Percentiles rank a stretch among this genome's conserved stretches.
Evolutionary conservation across 2,888 invertebrate species (phyloP).

Genomic region (Drosophila pullipes): DNA sequence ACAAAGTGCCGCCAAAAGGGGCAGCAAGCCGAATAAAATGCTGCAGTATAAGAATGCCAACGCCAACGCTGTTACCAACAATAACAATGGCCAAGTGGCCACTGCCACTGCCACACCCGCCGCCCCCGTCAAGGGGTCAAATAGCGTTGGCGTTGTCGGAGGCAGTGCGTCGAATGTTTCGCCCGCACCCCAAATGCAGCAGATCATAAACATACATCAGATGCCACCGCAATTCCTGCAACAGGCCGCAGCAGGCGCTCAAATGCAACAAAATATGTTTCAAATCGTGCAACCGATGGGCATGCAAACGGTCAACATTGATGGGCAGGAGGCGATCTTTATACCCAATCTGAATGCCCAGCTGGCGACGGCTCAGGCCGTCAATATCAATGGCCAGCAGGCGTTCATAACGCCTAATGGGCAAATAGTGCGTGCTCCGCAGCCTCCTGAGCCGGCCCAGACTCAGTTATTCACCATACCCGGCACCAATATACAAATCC

Average conservation of each 20-base stretch:
- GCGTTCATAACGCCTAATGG: constrained; percentile 87
- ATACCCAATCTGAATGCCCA: constrained; percentile 91
- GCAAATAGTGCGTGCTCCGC: constrained; percentile 91
- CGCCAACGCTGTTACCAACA: constrained; percentile 45
- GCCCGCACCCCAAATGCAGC: constrained; percentile 74
- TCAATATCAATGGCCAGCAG: constrained; percentile 87
- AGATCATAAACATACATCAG: constrained; percentile 82
- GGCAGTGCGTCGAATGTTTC: constrained; percentile 36
- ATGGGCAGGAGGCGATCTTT: constrained; percentile 96
- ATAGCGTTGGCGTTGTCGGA: constrained; percentile 39
- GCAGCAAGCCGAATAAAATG: constrained; percentile 52
- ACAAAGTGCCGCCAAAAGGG: constrained; percentile 9
- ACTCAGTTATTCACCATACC: constrained; percentile 88
- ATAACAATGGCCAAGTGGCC: constrained; percentile 44
- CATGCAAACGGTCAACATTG: constrained; percentile 96
- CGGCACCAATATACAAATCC: constrained; percentile 87
- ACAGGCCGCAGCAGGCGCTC: constrained; percentile 40
- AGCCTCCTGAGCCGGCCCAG: constrained; percentile 88
- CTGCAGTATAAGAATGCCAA: constrained; percentile 79
- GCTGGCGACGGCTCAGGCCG: constrained; percentile 86
- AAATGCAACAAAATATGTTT: constrained; percentile 84
- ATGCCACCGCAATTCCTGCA: constrained; percentile 78
- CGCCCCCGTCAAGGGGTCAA: constrained; percentile 64
- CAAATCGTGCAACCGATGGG: constrained; percentile 88
- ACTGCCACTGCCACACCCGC: constrained; percentile 48